Evolutionary conservation across 2,797 vertebrate species (phyloP).

Genomic region (Zalophus californianus): DNA sequence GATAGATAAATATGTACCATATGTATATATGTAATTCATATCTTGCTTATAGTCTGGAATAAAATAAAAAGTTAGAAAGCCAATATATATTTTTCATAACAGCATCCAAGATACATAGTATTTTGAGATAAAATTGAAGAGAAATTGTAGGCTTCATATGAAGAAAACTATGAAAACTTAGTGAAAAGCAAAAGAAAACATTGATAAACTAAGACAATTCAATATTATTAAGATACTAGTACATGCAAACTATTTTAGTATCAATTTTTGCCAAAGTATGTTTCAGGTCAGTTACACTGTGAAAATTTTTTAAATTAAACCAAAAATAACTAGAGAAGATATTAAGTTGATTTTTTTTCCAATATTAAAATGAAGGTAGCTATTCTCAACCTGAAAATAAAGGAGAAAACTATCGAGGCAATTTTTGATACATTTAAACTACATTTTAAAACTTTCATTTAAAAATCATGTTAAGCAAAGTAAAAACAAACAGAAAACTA

Average conservation of each 20-base stretch:
- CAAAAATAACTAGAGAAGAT: not conserved
- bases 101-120: not conserved
- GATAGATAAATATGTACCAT: not conserved
- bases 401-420: not conserved
- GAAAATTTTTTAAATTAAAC: not conserved
- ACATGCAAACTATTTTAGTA: not conserved
- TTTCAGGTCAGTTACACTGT: not conserved
- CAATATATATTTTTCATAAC: not conserved
- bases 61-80: not conserved
- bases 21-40: not conserved
- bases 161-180: constrained; percentile 7
- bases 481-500: constrained; percentile 41
- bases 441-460: constrained; percentile 15
- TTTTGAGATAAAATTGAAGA: not conserved
- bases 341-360: constrained; percentile 27
- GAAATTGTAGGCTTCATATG: not conserved
- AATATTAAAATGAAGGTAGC: not conserved
- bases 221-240: not conserved
- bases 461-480: constrained; percentile 25
- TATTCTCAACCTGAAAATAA: constrained; percentile 29
- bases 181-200: not conserved
- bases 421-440: not conserved
- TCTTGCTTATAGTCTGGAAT: not conserved
- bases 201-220: not conserved
- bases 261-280: constrained; percentile 14